phyloP scores from a whole-genome alignment of 2,113 vertebrate species.

The Mormyrus iriodes region DNA sequence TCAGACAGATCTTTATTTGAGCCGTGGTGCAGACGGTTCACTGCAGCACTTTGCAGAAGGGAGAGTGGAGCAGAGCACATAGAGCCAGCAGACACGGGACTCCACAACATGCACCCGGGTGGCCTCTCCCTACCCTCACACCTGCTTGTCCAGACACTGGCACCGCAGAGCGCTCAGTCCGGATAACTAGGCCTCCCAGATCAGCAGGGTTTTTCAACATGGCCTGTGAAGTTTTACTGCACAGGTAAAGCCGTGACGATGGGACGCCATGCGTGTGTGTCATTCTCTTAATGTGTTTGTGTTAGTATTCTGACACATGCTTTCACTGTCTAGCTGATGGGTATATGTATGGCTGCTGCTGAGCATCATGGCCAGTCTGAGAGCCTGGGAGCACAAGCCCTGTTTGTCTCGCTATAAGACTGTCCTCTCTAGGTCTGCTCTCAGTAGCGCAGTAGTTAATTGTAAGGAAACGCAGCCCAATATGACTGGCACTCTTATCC shows the following conservation, averaged over 20 bases:
- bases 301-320: background rate
- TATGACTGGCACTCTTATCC: background rate
- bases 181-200: conserved; percentile 45
- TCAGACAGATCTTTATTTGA: conserved; percentile 60
- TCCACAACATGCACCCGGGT: conserved; percentile 61
- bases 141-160: conserved; percentile 59
- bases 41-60: conserved; percentile 66
- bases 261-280: conserved; percentile 4
- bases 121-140: conserved; percentile 42
- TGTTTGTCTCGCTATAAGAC: background rate
- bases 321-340: background rate
- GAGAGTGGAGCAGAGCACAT: conserved; percentile 47
- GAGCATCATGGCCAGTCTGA: background rate
- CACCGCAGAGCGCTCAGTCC: conserved; percentile 59
- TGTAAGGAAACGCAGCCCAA: background rate
- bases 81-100: conserved; percentile 42
- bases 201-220: conserved; percentile 55
- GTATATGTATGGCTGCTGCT: background rate
- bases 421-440: background rate
- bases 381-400: too few relatives aligned
- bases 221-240: conserved; percentile 78
- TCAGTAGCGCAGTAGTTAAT: background rate
- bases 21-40: conserved; percentile 64
- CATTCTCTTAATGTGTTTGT: background rate
- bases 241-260: conserved; percentile 63